phyloP scores from a whole-genome alignment of 1,140 invertebrate genomes.

The Saccostrea echinata region DNA sequence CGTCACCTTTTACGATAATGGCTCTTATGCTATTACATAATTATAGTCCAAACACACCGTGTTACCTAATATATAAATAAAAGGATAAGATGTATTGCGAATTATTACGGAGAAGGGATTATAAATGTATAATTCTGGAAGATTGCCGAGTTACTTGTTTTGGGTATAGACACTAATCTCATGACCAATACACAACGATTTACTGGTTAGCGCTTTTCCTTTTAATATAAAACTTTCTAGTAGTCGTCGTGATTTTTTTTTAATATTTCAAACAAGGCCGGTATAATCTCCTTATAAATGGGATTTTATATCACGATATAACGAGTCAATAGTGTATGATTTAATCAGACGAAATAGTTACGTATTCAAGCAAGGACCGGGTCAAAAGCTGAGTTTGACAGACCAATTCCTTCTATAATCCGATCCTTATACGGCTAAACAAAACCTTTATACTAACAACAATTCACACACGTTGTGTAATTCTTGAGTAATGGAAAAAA shows the following conservation, averaged over 20 bases:
- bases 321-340: not conserved
- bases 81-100: slow-evolving; percentile 11
- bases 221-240: not conserved
- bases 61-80: slow-evolving; percentile 24
- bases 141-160: not conserved
- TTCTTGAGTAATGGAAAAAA: not conserved
- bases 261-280: not conserved
- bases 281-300: not conserved
- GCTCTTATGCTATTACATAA: not conserved
- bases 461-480: slow-evolving; percentile 19
- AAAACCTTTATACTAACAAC: not conserved
- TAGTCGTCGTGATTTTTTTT: not conserved
- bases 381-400: slow-evolving; percentile 20
- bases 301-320: not conserved
- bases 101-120: not conserved
- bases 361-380: slow-evolving; percentile 3
- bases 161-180: not conserved
- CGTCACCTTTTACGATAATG: not conserved
- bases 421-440: not conserved
- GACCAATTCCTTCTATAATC: slow-evolving; percentile 20
- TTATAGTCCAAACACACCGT: not conserved
- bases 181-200: not conserved
- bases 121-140: not conserved
- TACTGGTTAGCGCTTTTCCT: not conserved
- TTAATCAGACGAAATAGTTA: slow-evolving; percentile 25